Base-by-base conservation (phyloP, 1,140 invertebrate species). In the Kradibia gibbosae region DNA sequence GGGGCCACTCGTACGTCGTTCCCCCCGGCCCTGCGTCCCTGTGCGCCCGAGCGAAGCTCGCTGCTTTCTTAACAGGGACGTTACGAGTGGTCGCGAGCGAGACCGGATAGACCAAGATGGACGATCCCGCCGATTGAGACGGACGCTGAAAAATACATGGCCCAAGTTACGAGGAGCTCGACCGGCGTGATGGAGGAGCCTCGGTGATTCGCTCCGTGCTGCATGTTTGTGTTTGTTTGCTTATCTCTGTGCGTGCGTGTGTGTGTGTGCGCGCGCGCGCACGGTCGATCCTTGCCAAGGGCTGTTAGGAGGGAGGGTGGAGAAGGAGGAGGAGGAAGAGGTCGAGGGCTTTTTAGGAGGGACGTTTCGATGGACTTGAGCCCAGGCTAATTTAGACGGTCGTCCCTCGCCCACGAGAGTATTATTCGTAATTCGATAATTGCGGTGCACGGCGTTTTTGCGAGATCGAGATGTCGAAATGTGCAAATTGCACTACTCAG, bases 21-120 rank as follows among this genome's bases (percentile, higher is more conserved):
- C 36, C 28, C 55, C 53, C 22, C 48, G 28, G 50, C 13, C 53
- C 22, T 72, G 48, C 31, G n/a, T 36, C 25, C 17, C 34, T 31
- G 53, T 31, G 60, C 50, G 67, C n/a, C 84, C 83, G 82, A 87
- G 83, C 81, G 86, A 87, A 83, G 83, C 86, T 86, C 86, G 86
- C 86, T 88, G 87, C 88, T 89, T 86, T 89, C 88, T 86, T 88
- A 88, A 89, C 89, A 88, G 87, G 85, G 89, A 90, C 88, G 87
- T 90, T 89, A 88, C 86, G 84, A 85, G 80, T 78, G 62, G 67
- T 34, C 60, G 78, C 77, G 78, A 80, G 50, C 17, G 34, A 10
- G n/a, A 73, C 53, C 17, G 34, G 77, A 72, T 55, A 71, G 67
- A 57, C 50, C 70, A 57, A 80, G 78, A 73, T 36, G 62, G 31